A percentile compares a stretch with the other conserved stretches of the same genome.
Evolutionary conservation across 2,113 vertebrate genomes (phyloP).

Genomic region (Propithecus coquereli): DNA sequence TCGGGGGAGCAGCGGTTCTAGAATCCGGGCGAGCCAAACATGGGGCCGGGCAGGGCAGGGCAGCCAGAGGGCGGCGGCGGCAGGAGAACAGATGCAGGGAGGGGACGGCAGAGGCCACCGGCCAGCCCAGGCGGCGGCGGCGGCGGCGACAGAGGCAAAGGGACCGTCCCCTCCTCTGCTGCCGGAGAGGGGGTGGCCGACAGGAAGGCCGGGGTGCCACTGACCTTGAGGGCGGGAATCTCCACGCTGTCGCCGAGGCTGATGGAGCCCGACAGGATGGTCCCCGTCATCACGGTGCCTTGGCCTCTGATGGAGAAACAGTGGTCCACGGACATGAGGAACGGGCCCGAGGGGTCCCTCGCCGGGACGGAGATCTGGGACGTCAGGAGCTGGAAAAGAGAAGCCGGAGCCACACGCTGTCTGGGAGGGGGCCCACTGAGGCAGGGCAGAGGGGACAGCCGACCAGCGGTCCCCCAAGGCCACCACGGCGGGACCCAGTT

Average conservation of each 20-base stretch:
- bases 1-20: background rate
- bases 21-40: background rate
- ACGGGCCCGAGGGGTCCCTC: slow-evolving; percentile 91
- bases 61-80: background rate
- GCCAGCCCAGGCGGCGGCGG: too few relatives aligned
- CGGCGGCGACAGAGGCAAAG: too few relatives aligned
- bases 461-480: background rate
- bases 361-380: slow-evolving; percentile 91
- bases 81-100: rapidly evolving
- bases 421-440: background rate
- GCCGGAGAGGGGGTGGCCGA: background rate
- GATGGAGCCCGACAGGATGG: slow-evolving; percentile 94
- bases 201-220: slow-evolving; percentile 44
- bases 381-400: slow-evolving; percentile 89
- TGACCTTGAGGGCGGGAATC: slow-evolving; percentile 96
- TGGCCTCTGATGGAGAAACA: slow-evolving; percentile 98
- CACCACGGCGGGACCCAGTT: background rate
- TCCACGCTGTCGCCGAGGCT: slow-evolving; percentile 93
- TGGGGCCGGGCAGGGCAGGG: background rate
- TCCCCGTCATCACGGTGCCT: slow-evolving; percentile 98
- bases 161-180: slow-evolving; percentile 25
- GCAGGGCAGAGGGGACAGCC: background rate
- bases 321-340: slow-evolving; percentile 98
- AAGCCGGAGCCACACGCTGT: slow-evolving; percentile 66
- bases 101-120: too few relatives aligned